Evolutionary conservation across 2,888 invertebrate genomes (phyloP), one percentile per base, ranked within the genome.

Genomic region (Dynastes tityus): DNA sequence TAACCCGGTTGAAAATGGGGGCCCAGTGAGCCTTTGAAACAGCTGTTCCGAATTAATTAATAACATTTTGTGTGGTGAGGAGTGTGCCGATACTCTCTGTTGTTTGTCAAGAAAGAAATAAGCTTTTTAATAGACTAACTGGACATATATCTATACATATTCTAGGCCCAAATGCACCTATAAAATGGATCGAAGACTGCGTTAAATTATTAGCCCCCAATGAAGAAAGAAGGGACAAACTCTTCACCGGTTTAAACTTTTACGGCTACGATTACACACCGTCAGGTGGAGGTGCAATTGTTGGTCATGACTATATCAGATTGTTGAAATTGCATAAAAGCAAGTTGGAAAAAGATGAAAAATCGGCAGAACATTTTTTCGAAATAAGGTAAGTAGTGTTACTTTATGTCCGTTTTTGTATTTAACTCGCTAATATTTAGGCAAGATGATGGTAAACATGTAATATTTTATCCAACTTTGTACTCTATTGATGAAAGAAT

Each of bases 231-330:
- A 90, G 96, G 63, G 89, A 91, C 3, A 97, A 98, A 89, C 95
- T 98, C 80, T 90, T 98, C 13, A 89, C 97, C 82, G 98, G 98
- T 0, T 87, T 98, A 5, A 98, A 98, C 88, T 97, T 98, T 89
- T 98, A 98, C 89, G 98, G 98, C 1, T 95, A 97, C 87, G 95
- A 96, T 82, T 98, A 95, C 84, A 94, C 94, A 0, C 92, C 94
- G 0, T 93, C 94, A 83, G 95, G 96, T 2, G 97, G 97, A 3
- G 94, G 95, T 0, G 93, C 97, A 0, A 94, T 98, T 79, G 90
- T 97, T 11, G 95, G 94, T 1, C 90, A 92, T 4, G 94, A 96
- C 85, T 97, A 94, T 86, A 90, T 97, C 73, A 93, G 95, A 80
- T 89, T 95, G 67, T 87, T 98, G 64, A 93, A 94, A 82, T 91